Evolutionary conservation across 2,888 invertebrate species (phyloP), one percentile per base, ranked within the genome.

Genomic region (Drosophila mayaguana): DNA sequence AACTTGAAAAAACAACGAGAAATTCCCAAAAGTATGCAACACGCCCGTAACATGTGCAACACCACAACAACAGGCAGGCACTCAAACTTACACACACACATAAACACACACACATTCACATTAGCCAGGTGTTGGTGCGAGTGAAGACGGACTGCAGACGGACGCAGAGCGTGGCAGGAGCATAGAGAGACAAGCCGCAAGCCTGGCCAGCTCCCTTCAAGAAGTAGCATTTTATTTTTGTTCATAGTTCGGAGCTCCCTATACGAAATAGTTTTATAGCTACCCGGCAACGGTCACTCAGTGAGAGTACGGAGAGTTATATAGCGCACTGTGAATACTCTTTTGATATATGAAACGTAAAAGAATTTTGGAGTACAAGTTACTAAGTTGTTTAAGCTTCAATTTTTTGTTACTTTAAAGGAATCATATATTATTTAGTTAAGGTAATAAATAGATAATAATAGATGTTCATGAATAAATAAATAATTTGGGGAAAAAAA

Each of bases 251-350:
- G 32, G 20, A 57, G 75, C 22, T 63, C 75, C 55, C 63, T 82
- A 87, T 83, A 78, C 65, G 83, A 84, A 89, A 84, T 84, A 84
- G 84, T 84, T 84, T 84, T 84, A 89, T 84, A 84, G 84, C 79
- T 87, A 76, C 60, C 73, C 74, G 65, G 81, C 57, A 71, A 78
- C 72, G 80, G 74, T 60, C 63, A 64, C 68, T 74, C 75, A 68
- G 67, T 62, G 78, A n/a, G n/a, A n/a, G n/a, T n/a, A n/a, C n/a
- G n/a, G n/a, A n/a, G n/a, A n/a, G n/a, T n/a, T n/a, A n/a, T n/a
- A n/a, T n/a, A n/a, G n/a, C n/a, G n/a, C 36, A 42, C 5, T 16
- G 14, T 22, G 40, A 1, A 42, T 75, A 75, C 36, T 38, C 36
- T 38, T 16, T 38, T 28, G 2, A 28, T 8, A 28, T 28, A 8